phyloP scores from a whole-genome alignment of 2,113 vertebrate species.

The Leucopternis melanops region DNA sequence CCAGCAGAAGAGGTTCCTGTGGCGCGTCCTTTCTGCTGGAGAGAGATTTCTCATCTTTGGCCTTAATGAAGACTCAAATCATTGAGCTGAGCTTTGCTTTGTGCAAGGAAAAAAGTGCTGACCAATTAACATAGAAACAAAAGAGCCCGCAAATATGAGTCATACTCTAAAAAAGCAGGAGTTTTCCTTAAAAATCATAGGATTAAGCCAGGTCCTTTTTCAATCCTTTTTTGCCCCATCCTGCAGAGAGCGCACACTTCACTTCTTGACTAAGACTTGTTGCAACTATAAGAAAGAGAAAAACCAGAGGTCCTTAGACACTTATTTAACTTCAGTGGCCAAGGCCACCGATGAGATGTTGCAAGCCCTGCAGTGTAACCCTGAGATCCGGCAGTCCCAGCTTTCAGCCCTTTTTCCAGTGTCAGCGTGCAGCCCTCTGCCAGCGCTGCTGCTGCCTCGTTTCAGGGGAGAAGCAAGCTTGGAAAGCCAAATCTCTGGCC shows the following conservation, averaged over 20 bases:
- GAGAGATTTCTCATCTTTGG: not conserved
- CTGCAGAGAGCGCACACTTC: not conserved
- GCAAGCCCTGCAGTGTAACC: not conserved
- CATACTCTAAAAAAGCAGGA: not conserved
- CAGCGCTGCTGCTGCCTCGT: not conserved
- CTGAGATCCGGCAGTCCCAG: not conserved
- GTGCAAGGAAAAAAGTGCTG: not conserved
- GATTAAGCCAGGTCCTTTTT: not conserved
- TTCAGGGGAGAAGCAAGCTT: not conserved
- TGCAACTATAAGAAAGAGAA: not conserved
- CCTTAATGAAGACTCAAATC: not conserved
- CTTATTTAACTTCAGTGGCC: not conserved
- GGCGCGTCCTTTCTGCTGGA: not conserved
- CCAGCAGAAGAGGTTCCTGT: not conserved
- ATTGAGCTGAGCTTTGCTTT: not conserved
- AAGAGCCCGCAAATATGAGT: not conserved
- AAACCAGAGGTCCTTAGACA: not conserved
- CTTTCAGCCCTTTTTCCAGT: not conserved
- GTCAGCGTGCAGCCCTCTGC: rapidly evolving
- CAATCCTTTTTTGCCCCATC: not conserved
- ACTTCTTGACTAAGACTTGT: not conserved
- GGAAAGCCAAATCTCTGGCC: not conserved
- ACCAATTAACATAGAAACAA: not conserved
- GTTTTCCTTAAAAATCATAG: not conserved
- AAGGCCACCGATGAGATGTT: not conserved